Evolutionary conservation across 2,888 invertebrate species (phyloP), one percentile per base, ranked within the genome.

Genomic region (Apocheima hispidaria): DNA sequence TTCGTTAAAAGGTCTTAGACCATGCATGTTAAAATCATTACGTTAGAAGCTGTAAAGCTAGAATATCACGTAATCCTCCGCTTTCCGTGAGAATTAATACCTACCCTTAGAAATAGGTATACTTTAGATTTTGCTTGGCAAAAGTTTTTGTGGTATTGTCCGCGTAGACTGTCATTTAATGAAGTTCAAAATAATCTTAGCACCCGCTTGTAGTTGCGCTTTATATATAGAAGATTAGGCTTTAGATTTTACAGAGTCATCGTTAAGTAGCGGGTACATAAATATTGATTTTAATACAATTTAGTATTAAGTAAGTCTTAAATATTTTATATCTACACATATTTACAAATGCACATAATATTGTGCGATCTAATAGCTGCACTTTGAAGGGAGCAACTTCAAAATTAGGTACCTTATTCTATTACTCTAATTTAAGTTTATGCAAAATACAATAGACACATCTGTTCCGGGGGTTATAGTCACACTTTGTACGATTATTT

Each of bases 401-500:
- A 70, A 65, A 70, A 72, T 46, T 69, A 65, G 18, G 59, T 60
- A 59, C 67, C 64, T 26, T 61, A 63, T n/a, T 14, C 18, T 66
- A 56, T 52, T 36, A 36, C 58, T 44, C 40, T 60, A 65, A 64
- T 53, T 71, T 73, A 77, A 65, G 63, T 53, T 71, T 73, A 77
- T 81, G 75, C 74, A 78, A 79, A 61, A 77, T 75, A 81, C 81
- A 83, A 77, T 82, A 81, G 81, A 83, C 80, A 80, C 81, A 69
- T 80, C 77, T 77, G 75, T 78, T 72, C 74, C 66, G 75, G 70
- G 81, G 76, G 80, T 87, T 92, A 90, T 90, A 90, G 90, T 90
- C 90, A 86, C 82, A 77, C 82, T 91, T 92, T 90, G 90, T 91
- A 92, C 92, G 85, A 82, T 87, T 78, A 86, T 82, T 88, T 83